phyloP scores from a whole-genome alignment of 2,888 invertebrate genomes.

The Acleris sparsana region DNA sequence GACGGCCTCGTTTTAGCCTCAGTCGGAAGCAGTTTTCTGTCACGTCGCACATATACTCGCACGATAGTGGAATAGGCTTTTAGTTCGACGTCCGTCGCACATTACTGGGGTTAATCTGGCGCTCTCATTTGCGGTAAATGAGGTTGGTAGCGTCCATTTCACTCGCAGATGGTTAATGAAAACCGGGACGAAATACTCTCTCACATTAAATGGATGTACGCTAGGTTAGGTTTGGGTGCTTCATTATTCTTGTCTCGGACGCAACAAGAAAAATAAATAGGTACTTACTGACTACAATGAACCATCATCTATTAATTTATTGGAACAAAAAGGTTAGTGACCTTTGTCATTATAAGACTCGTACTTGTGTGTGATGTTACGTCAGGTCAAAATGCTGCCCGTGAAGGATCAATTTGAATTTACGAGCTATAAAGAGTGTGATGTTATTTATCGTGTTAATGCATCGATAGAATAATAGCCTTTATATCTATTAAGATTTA shows the following conservation, averaged over 20 bases:
- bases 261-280: background rate
- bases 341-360: too few species aligned
- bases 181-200: slow-evolving; percentile 1
- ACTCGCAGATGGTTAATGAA: slow-evolving; percentile 12
- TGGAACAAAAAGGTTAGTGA: too few species aligned
- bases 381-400: too few species aligned
- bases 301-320: too few species aligned
- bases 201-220: slow-evolving; percentile 5
- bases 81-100: slow-evolving; percentile 20
- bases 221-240: background rate
- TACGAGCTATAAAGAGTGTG: too few species aligned
- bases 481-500: too few species aligned
- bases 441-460: too few species aligned
- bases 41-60: slow-evolving; percentile 11
- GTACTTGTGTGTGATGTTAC: too few species aligned
- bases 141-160: slow-evolving; percentile 18
- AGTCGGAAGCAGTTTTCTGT: slow-evolving; percentile 21
- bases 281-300: background rate
- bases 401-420: too few species aligned
- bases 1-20: slow-evolving; percentile 13
- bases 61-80: slow-evolving; percentile 19
- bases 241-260: slow-evolving; percentile 1
- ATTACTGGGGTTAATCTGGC: slow-evolving; percentile 28
- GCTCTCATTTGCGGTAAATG: slow-evolving; percentile 25
- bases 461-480: too few species aligned